Conservation (phyloP, 1,140 invertebrate genomes). For the Neotoxoptera formosana region DNA sequence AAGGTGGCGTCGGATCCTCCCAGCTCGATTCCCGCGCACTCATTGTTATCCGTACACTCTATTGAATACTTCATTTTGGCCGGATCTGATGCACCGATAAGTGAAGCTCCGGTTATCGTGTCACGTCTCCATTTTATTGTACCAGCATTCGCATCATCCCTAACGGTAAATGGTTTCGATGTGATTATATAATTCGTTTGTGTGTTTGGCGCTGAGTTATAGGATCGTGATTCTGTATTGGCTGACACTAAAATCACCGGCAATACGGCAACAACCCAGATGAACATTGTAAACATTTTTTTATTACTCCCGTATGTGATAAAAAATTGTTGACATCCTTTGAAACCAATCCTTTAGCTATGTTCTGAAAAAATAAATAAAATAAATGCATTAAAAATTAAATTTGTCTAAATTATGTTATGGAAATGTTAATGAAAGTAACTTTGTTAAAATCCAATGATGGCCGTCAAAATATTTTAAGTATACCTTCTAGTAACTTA, state of each 20-base stretch:
- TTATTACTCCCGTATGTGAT: neutral
- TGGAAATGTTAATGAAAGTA: neutral
- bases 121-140: conserved; percentile 54
- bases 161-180: conserved; percentile 41
- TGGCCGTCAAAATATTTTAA: neutral
- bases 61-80: conserved; percentile 52
- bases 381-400: neutral
- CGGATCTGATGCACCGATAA: conserved; percentile 43
- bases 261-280: neutral
- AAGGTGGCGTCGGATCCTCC: conserved; percentile 60
- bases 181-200: conserved; percentile 50
- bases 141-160: conserved; percentile 36
- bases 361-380: neutral
- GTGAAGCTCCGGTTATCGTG: conserved; percentile 35
- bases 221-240: conserved; percentile 22
- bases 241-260: conserved; percentile 15
- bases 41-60: conserved; percentile 50
- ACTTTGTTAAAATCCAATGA: neutral
- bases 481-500: neutral
- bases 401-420: neutral
- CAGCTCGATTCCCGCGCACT: conserved; percentile 45
- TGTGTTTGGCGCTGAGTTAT: conserved; percentile 4
- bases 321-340: conserved; percentile 46
- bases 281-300: conserved; percentile 20
- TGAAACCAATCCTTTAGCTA: conserved; percentile 26